A percentile compares a stretch with the other conserved stretches of the same genome.
phyloP scores from a whole-genome alignment of 2,888 invertebrate species.

The Philonicus albiceps region DNA sequence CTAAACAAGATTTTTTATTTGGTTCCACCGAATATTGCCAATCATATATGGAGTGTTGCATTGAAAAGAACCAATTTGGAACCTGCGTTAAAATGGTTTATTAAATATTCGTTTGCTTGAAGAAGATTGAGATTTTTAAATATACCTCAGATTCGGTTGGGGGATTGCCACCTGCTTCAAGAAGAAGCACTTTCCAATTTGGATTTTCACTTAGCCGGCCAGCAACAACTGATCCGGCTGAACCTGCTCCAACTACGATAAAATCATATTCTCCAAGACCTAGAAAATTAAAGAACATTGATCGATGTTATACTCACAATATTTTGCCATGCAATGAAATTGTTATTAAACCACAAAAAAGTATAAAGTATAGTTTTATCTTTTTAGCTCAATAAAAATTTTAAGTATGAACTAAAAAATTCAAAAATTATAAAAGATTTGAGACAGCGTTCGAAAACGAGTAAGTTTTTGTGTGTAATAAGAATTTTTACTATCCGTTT shows the following conservation, averaged over 20 bases:
- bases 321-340: too few relatives aligned
- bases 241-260: constrained; percentile 69
- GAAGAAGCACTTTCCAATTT: constrained; percentile 77
- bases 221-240: constrained; percentile 70
- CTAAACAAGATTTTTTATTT: constrained; percentile 54
- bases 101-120: not conserved
- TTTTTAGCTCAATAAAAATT: too few relatives aligned
- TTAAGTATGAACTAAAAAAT: too few relatives aligned
- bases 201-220: constrained; percentile 76
- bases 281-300: constrained; percentile 38
- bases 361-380: too few relatives aligned
- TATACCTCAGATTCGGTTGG: constrained; percentile 64
- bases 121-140: not conserved
- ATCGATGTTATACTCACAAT: not conserved
- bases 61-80: constrained; percentile 51
- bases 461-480: too few relatives aligned
- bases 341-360: too few relatives aligned
- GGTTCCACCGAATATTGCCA: constrained; percentile 52
- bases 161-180: constrained; percentile 81
- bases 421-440: too few relatives aligned
- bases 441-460: too few relatives aligned
- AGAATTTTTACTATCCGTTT: too few relatives aligned
- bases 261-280: constrained; percentile 65
- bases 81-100: constrained; percentile 51
- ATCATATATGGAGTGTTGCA: constrained; percentile 70